These are phyloP conservation scores for Phylloscopus whistleri DNA, from an alignment of 2,113 vertebrate species.

Conservation along the genomic window DNA sequence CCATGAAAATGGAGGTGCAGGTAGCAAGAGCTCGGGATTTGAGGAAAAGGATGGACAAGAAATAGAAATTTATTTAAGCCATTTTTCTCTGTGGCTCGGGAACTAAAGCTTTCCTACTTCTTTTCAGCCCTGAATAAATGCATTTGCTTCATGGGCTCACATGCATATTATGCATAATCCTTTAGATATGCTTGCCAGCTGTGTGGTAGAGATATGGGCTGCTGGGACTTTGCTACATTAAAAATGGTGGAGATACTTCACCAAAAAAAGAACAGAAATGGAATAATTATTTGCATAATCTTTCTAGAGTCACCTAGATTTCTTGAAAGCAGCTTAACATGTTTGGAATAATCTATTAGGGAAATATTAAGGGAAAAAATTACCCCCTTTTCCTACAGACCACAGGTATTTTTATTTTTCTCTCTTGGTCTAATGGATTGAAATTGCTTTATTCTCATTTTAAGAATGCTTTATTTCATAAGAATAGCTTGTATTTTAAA, in stretches of 20 bases:
- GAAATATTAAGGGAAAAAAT: slow-evolving; percentile 54
- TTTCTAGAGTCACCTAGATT: slow-evolving; percentile 68
- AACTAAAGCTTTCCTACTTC: slow-evolving; percentile 20
- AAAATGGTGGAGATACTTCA: slow-evolving; percentile 47
- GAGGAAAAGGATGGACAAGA: not conserved
- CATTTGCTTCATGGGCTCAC: slow-evolving; percentile 45
- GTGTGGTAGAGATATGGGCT: slow-evolving; percentile 88
- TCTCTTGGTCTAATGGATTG: not conserved
- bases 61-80: slow-evolving; percentile 31
- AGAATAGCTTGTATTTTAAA: not conserved
- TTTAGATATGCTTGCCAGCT: slow-evolving; percentile 91
- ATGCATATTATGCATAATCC: slow-evolving; percentile 83
- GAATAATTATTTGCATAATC: slow-evolving; percentile 79
- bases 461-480: not conserved
- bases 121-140: slow-evolving; percentile 49
- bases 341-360: slow-evolving; percentile 74
- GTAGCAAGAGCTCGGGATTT: not conserved
- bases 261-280: slow-evolving; percentile 62
- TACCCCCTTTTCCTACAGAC: not conserved
- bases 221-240: slow-evolving; percentile 73
- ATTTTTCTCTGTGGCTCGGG: slow-evolving; percentile 47
- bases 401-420: slow-evolving; percentile 23
- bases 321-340: slow-evolving; percentile 73
- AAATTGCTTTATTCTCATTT: slow-evolving; percentile 1
- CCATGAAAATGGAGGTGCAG: slow-evolving; percentile 16